These are phyloP conservation scores for Apamea epomidion DNA, from an alignment of 2,888 invertebrate species.

Conservation along the genomic window DNA sequence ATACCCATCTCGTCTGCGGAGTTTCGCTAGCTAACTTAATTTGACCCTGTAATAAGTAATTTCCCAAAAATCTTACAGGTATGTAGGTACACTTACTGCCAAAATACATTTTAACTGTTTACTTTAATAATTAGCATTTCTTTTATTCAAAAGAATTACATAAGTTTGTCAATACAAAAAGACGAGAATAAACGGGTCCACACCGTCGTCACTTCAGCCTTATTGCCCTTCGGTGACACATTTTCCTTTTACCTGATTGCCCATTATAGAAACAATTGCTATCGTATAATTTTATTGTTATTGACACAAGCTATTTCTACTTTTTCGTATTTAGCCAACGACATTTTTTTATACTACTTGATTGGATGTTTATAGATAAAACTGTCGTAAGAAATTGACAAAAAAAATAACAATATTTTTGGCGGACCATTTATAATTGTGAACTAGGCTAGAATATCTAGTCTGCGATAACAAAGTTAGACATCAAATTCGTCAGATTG, in stretches of 20 bases:
- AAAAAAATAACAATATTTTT: not conserved
- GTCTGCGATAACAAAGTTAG: not conserved
- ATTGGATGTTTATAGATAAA: not conserved
- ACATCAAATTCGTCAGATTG: not conserved
- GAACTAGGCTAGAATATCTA: not conserved
- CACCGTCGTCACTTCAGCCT: constrained; percentile 58
- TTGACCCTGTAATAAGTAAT: not conserved
- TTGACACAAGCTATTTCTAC: constrained; percentile 30
- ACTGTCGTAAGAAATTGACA: too few relatives aligned
- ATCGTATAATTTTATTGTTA: constrained; percentile 41
- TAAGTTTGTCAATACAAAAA: constrained; percentile 35
- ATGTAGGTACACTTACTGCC: not conserved
- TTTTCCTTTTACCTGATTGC: constrained; percentile 57
- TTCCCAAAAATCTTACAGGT: not conserved
- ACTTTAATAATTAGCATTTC: not conserved
- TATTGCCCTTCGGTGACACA: constrained; percentile 51
- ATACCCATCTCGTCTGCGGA: too few relatives aligned
- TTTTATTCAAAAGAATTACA: constrained; percentile 34
- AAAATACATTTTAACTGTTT: not conserved
- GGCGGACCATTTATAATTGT: not conserved
- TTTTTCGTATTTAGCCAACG: not conserved
- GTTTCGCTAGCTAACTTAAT: too few relatives aligned
- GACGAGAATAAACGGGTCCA: constrained; percentile 38
- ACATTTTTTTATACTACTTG: not conserved
- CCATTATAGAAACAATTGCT: constrained; percentile 47